phyloP scores from a whole-genome alignment of 2,888 invertebrate species.

The Scotopteryx bipunctaria region DNA sequence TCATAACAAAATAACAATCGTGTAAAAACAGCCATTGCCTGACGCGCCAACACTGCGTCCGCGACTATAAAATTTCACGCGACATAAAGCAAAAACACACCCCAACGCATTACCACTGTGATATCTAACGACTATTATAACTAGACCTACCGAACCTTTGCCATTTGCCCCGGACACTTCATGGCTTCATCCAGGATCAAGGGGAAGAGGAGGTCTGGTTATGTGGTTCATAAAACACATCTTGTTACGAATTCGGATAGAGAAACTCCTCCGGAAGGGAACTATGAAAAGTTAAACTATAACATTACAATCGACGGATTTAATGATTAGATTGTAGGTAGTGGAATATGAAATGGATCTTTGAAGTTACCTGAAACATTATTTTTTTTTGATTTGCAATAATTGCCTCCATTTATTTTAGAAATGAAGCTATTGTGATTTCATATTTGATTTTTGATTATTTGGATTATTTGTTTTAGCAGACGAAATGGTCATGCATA shows the following conservation, averaged over 20 bases:
- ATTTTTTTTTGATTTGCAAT: too few relatives aligned
- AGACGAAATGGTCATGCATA: too few relatives aligned
- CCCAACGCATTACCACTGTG: constrained; percentile 73
- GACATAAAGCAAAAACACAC: constrained; percentile 83
- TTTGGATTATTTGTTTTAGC: too few relatives aligned
- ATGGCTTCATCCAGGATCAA: constrained; percentile 7
- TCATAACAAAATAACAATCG: constrained; percentile 22
- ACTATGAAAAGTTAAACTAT: constrained; percentile 74
- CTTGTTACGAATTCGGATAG: constrained; percentile 74
- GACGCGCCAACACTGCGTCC: constrained; percentile 54
- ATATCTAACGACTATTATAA: constrained; percentile 58
- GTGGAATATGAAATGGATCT: constrained; percentile 11
- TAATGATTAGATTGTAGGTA: constrained; percentile 19
- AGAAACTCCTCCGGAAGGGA: constrained; percentile 70
- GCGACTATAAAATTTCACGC: constrained; percentile 81
- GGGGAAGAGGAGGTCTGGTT: constrained; percentile 43
- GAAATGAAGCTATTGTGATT: too few relatives aligned
- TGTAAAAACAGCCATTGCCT: constrained; percentile 36
- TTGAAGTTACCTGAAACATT: too few relatives aligned
- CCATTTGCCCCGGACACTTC: constrained; percentile 2
- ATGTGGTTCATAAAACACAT: constrained; percentile 64
- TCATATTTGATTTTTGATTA: too few relatives aligned
- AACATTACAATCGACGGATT: constrained; percentile 40
- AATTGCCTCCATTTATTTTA: too few relatives aligned
- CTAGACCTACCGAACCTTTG: constrained; percentile 47